phyloP scores from a whole-genome alignment of 2,797 vertebrate species.

The Melanotaenia parkinsoni region DNA sequence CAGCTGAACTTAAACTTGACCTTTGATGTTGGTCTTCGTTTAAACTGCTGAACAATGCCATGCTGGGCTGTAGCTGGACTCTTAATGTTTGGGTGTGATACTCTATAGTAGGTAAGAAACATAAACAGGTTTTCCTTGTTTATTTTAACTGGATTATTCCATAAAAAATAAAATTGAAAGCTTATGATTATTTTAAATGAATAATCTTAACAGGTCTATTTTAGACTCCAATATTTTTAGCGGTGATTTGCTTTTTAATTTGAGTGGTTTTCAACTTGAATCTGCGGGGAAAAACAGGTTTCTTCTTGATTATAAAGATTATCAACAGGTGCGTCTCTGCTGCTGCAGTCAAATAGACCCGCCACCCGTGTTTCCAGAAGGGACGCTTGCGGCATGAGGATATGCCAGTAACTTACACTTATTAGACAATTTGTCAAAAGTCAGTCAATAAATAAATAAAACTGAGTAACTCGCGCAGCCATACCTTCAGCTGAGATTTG shows the following conservation, averaged over 20 bases:
- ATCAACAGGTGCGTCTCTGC: slow-evolving; percentile 40
- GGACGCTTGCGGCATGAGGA: background rate
- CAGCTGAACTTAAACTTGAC: slow-evolving; percentile 13
- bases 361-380: background rate
- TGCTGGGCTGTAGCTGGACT: background rate
- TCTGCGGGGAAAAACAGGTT: background rate
- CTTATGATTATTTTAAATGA: background rate
- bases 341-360: background rate
- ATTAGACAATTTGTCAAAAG: too few species aligned
- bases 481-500: slow-evolving; percentile 95
- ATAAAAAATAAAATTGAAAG: too few species aligned
- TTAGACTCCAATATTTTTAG: background rate
- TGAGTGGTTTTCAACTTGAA: background rate
- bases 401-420: background rate
- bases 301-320: background rate
- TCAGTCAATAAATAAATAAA: background rate
- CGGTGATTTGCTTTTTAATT: background rate
- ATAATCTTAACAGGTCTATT: background rate
- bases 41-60: slow-evolving; percentile 14
- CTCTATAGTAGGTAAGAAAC: background rate
- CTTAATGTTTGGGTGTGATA: background rate
- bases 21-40: background rate
- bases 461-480: background rate
- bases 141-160: background rate
- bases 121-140: background rate